Evolutionary conservation across 2,113 vertebrate species (phyloP), one percentile per base, ranked within the genome.

Genomic region (Monopterus albus): DNA sequence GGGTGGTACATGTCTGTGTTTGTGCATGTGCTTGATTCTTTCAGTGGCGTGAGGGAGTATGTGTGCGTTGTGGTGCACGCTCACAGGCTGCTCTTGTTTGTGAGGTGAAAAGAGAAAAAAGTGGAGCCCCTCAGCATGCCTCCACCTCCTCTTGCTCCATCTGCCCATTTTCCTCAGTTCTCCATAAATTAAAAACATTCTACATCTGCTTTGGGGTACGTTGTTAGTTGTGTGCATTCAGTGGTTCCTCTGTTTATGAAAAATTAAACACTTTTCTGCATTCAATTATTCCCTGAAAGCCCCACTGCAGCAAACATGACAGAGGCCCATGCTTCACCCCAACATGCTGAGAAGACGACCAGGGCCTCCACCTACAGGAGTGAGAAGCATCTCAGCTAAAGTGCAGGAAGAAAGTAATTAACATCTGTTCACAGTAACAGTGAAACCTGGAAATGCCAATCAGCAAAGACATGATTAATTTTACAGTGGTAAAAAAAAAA

Each of bases 141-240:
- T 91, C 88, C 81, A 83, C 87, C 91, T 92, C 88, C 86, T 89
- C 85, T 90, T 87, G 79, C 83, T 91, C 90, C 85, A 91, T 92
- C 91, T 92, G 89, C 83, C 87, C 81, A 83, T 87, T 89, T 88
- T 65, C 49, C 87, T 88, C 83, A 79, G 84, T 85, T 88, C 87
- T 90, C 86, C 88, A 91, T 91, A 90, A 92, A 92, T 92, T 91
- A 91, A 90, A 88, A 86, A 88, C 58, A 47, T 78, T 82, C 81
- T 90, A 85, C 89, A 91, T 92, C 89, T 92, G 91, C 90, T 91
- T 87, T 88, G 89, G 89, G 88, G 81, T 88, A 83, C 86, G 87
- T 86, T 88, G 88, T 90, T 91, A 85, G 86, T 86, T 87, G 83
- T 89, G 82, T 87, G 88, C 82, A 85, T 89, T 91, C 31, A 46